phyloP scores from a whole-genome alignment of 2,888 invertebrate species.

The Epinotia ramella region DNA sequence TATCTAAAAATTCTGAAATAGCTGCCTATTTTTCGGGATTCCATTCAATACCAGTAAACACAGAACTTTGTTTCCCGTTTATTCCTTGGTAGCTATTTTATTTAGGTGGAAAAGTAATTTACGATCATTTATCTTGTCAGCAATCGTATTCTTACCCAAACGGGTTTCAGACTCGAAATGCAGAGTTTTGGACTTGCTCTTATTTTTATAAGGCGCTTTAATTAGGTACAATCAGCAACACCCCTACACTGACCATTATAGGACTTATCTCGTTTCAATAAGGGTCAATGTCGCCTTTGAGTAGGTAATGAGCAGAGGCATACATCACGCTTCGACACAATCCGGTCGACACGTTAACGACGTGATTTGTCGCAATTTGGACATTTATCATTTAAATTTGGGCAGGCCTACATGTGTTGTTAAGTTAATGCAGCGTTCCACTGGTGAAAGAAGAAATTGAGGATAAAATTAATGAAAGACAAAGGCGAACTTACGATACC shows the following conservation, averaged over 20 bases:
- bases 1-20: too few relatives aligned
- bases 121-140: background rate
- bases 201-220: constrained; percentile 1
- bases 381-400: background rate
- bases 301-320: background rate
- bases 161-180: background rate
- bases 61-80: too few relatives aligned
- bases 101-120: background rate
- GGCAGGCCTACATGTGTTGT: background rate
- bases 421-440: constrained; percentile 5
- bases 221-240: background rate
- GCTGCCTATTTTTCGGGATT: too few relatives aligned
- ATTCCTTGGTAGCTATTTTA: background rate
- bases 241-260: background rate
- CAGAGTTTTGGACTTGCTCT: background rate
- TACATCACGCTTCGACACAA: constrained; percentile 17
- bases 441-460: background rate
- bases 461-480: too few relatives aligned
- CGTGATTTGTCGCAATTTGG: constrained; percentile 31
- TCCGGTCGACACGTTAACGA: constrained; percentile 29
- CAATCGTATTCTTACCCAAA: background rate
- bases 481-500: too few relatives aligned
- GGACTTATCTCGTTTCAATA: background rate
- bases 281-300: background rate
- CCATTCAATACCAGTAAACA: too few relatives aligned